phyloP scores from a whole-genome alignment of 2,888 invertebrate genomes.

The Dichetophora obliterata region DNA sequence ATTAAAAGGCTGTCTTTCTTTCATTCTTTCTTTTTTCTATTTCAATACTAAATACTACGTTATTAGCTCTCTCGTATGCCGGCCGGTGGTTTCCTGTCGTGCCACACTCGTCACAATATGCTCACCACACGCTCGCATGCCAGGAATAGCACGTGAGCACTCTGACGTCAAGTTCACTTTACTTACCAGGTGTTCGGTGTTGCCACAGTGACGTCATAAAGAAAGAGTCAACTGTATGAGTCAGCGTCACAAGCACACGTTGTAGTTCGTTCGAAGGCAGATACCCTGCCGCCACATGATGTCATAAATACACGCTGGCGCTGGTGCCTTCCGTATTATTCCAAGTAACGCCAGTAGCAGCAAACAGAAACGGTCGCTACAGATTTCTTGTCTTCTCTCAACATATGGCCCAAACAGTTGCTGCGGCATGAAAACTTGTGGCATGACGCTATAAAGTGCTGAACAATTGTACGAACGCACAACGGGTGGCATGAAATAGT shows the following conservation, averaged over 20 bases:
- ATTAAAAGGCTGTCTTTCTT: not conserved
- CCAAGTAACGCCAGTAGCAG: not conserved
- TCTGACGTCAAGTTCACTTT: conserved; percentile 9
- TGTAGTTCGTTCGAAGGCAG: not conserved
- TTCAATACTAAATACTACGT: not conserved
- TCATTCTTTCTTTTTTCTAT: too few species aligned
- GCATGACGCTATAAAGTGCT: too few species aligned
- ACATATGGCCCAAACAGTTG: too few species aligned
- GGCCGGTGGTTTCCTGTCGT: not conserved
- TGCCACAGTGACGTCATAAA: conserved; percentile 50
- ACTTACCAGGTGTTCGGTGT: not conserved
- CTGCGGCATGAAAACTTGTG: too few species aligned
- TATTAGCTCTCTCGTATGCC: not conserved
- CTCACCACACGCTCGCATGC: not conserved
- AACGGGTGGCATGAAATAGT: too few species aligned
- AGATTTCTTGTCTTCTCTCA: not conserved
- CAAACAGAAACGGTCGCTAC: not conserved
- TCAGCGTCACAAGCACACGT: conserved; percentile 1
- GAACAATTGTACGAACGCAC: too few species aligned
- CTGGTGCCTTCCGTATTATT: not conserved
- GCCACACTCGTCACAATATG: not conserved
- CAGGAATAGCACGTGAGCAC: conserved; percentile 14
- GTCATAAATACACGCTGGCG: conserved; percentile 46
- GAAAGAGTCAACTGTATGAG: conserved; percentile 16
- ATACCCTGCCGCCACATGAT: conserved; percentile 47